phyloP scores from a whole-genome alignment of 2,888 invertebrate species.

The Dryobota labecula region DNA sequence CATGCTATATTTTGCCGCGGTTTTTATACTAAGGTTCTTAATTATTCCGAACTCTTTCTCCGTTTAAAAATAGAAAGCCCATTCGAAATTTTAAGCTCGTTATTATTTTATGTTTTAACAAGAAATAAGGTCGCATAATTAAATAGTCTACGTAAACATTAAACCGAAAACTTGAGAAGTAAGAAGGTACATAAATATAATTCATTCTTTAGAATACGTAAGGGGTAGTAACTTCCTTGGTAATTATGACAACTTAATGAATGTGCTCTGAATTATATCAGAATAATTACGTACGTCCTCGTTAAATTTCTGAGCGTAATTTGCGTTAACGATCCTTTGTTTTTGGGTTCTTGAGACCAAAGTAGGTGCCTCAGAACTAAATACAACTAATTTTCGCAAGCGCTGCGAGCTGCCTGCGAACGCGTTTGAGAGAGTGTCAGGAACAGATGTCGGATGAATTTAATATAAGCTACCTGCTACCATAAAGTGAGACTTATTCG shows the following conservation, averaged over 20 bases:
- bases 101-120: constrained; percentile 45
- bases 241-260: constrained; percentile 66
- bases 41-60: constrained; percentile 46
- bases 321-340: constrained; percentile 68
- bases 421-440: constrained; percentile 62
- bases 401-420: constrained; percentile 27
- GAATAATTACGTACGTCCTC: constrained; percentile 59
- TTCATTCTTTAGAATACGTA: constrained; percentile 45
- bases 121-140: constrained; percentile 32
- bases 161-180: constrained; percentile 45
- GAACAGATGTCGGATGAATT: constrained; percentile 63
- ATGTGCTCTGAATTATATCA: constrained; percentile 61
- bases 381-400: constrained; percentile 61
- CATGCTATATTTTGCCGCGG: constrained; percentile 37
- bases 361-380: constrained; percentile 50
- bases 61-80: no score
- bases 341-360: constrained; percentile 55
- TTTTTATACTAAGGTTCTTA: constrained; percentile 38
- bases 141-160: constrained; percentile 48
- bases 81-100: no score
- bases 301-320: constrained; percentile 63
- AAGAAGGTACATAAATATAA: constrained; percentile 41
- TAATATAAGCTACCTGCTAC: constrained; percentile 55
- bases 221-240: constrained; percentile 50
- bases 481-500: constrained; percentile 44